Conservation (phyloP, 1,140 invertebrate species). For the Drosophila biarmipes region DNA sequence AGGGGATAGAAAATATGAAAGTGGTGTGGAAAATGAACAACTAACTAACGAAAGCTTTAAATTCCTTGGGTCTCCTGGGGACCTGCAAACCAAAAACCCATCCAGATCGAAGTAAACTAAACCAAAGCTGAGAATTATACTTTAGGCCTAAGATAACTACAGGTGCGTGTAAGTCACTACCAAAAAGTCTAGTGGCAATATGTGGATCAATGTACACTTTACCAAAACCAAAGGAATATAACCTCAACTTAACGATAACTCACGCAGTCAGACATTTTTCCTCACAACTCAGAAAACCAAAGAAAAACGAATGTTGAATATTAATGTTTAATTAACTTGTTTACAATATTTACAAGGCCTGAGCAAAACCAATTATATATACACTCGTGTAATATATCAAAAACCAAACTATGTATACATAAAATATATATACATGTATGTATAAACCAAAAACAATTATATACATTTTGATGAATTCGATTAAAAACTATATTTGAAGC, state of each 20-base stretch:
- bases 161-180: conserved; percentile 25
- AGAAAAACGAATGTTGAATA: conserved; percentile 22
- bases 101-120: conserved; percentile 60
- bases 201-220: conserved; percentile 64
- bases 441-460: conserved; percentile 59
- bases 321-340: conserved; percentile 40
- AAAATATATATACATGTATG: conserved; percentile 41
- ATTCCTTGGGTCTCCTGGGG: conserved; percentile 34
- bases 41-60: conserved; percentile 77
- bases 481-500: conserved; percentile 63
- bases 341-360: conserved; percentile 56
- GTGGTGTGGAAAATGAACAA: conserved; percentile 33
- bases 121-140: conserved; percentile 44
- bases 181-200: conserved; percentile 53
- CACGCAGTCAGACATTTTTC: conserved; percentile 11
- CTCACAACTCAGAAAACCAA: conserved; percentile 8
- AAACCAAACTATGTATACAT: conserved; percentile 40
- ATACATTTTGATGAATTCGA: conserved; percentile 66
- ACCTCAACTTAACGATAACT: conserved; percentile 10
- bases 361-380: conserved; percentile 40
- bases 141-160: conserved; percentile 53
- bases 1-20: not conserved
- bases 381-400: conserved; percentile 43
- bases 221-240: conserved; percentile 11
- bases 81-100: conserved; percentile 43